Percentiles rank a stretch among this genome's conserved stretches.
phyloP scores from a whole-genome alignment of 1,140 invertebrate species.

The Solenopsis invicta region DNA sequence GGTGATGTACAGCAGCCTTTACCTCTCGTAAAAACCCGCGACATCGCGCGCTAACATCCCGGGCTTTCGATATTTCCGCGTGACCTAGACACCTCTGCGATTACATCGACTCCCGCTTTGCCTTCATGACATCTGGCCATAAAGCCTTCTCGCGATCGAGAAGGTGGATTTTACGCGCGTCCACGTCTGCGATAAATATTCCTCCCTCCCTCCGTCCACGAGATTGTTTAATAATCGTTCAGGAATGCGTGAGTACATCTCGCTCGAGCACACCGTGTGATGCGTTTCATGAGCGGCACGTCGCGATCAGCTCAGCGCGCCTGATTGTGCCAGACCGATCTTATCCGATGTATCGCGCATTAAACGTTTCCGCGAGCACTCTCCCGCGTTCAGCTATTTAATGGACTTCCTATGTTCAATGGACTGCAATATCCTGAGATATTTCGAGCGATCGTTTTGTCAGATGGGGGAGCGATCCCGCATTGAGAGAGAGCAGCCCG shows the following conservation, averaged over 20 bases:
- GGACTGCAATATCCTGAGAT: slow-evolving; percentile 45
- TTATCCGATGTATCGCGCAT: slow-evolving; percentile 33
- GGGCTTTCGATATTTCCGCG: slow-evolving; percentile 25
- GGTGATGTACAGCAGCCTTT: background rate
- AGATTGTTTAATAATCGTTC: slow-evolving; percentile 12
- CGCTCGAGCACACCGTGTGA: background rate
- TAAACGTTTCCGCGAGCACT: slow-evolving; percentile 50
- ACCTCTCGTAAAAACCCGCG: slow-evolving; percentile 2
- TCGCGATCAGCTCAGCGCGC: background rate
- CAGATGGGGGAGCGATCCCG: slow-evolving; percentile 21
- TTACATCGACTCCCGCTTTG: background rate
- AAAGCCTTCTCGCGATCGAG: background rate
- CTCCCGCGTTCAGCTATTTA: slow-evolving; percentile 46
- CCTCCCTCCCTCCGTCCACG: too few species aligned
- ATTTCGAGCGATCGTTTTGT: slow-evolving; percentile 4
- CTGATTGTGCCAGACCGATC: background rate
- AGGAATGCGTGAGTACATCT: background rate
- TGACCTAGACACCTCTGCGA: background rate
- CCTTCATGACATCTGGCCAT: background rate
- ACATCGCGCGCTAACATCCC: background rate
- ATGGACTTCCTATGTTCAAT: slow-evolving; percentile 48
- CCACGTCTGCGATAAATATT: background rate
- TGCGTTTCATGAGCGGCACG: slow-evolving; percentile 1
- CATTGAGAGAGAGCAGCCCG: background rate
- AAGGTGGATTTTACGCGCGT: background rate